phyloP scores from a whole-genome alignment of 2,797 vertebrate species.

The Amblyopsis hoosieri region DNA sequence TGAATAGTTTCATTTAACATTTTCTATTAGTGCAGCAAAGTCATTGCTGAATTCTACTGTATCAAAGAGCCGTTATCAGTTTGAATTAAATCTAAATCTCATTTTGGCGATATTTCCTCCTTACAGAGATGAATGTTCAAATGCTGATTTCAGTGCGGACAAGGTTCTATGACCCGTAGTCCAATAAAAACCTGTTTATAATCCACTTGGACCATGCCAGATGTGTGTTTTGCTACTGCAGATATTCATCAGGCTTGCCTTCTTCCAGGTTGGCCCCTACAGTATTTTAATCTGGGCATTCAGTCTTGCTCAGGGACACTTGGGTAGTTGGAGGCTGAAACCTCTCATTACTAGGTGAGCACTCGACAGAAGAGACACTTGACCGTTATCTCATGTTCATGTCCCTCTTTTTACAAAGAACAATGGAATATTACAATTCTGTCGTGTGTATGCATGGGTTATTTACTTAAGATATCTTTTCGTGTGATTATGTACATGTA shows the following conservation, averaged over 20 bases:
- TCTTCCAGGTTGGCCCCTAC: conserved; percentile 8
- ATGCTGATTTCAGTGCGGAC: neutral
- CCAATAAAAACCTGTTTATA: neutral
- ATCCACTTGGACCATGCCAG: neutral
- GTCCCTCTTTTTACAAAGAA: conserved; percentile 6
- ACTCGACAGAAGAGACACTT: conserved; percentile 36
- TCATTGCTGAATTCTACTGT: no score
- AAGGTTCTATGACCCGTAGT: neutral
- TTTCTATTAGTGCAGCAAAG: no score
- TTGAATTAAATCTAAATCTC: neutral
- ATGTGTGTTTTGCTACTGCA: neutral
- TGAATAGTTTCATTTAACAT: conserved; percentile 50
- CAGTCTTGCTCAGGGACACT: conserved; percentile 36
- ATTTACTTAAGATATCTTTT: neutral
- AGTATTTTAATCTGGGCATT: conserved; percentile 14
- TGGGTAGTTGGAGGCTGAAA: conserved; percentile 26
- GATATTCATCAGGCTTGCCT: neutral
- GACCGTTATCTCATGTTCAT: conserved; percentile 24
- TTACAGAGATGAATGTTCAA: neutral
- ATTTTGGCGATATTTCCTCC: neutral
- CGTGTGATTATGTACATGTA: conserved; percentile 26
- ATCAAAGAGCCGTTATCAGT: no score
- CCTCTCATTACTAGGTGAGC: conserved; percentile 36
- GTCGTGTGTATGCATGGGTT: neutral
- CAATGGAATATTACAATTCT: conserved; percentile 22